Base-by-base conservation (phyloP, 1,140 invertebrate genomes). In the Leptonema lineaticorne region DNA sequence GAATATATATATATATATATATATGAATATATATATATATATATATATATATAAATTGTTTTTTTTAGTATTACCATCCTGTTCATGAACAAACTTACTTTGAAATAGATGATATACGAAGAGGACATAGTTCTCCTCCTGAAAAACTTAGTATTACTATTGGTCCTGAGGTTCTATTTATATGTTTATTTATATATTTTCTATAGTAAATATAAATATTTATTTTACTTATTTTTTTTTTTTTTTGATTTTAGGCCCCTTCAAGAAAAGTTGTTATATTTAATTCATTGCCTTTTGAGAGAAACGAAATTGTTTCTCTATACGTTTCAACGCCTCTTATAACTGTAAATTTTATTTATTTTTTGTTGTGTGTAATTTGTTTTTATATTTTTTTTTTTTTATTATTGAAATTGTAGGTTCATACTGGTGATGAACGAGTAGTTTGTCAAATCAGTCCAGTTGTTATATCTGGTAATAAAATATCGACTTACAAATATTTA, bases 321-420 rank as follows among this genome's bases (percentile, higher is more conserved):
- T 74, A 81, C 24, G 82, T 86, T 0, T 84, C 83, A 2, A 81
- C 79, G 20, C 84, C 84, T 0, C 84, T 83, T 75, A 80, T 86
- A 28, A 80, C 81, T 70, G 85, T 83, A 16, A 76, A 69, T 48
- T 22, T 63, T 30, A 30, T 48, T 65, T 48, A 53, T 60, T 18
- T 45, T 3, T n/a, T n/a, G n/a, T n/a, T n/a, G n/a, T n/a, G n/a
- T n/a, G n/a, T n/a, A n/a, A n/a, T n/a, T n/a, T n/a, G n/a, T n/a
- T n/a, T n/a, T n/a, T n/a, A n/a, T n/a, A n/a, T n/a, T n/a, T n/a
- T n/a, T n/a, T n/a, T n/a, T n/a, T n/a, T n/a, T n/a, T n/a, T n/a
- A n/a, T n/a, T n/a, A n/a, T n/a, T n/a, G 20, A 26, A 26, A 2
- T 30, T 59, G 8, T 11, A 59, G 33, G n/a, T 59, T 41, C 33